Evolutionary conservation across 1,140 invertebrate species (phyloP), one percentile per base, ranked within the genome.

Genomic region (Drosophila athabasca): DNA sequence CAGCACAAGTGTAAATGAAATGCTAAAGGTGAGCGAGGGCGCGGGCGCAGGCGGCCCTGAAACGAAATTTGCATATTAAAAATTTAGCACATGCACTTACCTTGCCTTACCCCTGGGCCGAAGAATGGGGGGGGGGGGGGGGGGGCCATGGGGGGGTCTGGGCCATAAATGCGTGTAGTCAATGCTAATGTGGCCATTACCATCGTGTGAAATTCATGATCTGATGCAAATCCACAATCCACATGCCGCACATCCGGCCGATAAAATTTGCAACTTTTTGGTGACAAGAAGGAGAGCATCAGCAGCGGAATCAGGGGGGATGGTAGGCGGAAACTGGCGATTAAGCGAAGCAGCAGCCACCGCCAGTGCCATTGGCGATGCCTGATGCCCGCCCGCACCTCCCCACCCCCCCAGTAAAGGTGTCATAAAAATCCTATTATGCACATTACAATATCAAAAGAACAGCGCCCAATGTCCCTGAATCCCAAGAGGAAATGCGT

Each of bases 341-440:
- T 71, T 69, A 64, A 66, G 50, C 59, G 35, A 48, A 35, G 3
- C 41, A 41, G 29, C 35, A 50, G 29, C 26, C 51, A 71, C 0
- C 5, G 24, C 17, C 17, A 19, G 41, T 48, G 50, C 61, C 75
- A 61, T 48, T 76, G 76, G 52, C 80, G 67, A 41, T 51, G 75
- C 46, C 71, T 59, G 71, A 24, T 24, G 24, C 24, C 9, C 9
- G 3, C 9, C 31, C 31, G 9, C 3, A n/a, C n/a, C n/a, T n/a
- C n/a, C n/a, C n/a, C n/a, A n/a, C n/a, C 9, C 31, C 64, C 59
- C 17, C 53, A 35, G 46, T 60, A 57, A 70, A 82, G 82, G 82
- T 81, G 82, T 87, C 82, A 82, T 85, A 85, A 85, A 85, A 85
- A 85, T 85, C 82, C 82, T 85, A 85, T 85, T 85, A 87, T 81